Conservation (phyloP, 2,888 invertebrate species). For the Dermolepida albohirtum region DNA sequence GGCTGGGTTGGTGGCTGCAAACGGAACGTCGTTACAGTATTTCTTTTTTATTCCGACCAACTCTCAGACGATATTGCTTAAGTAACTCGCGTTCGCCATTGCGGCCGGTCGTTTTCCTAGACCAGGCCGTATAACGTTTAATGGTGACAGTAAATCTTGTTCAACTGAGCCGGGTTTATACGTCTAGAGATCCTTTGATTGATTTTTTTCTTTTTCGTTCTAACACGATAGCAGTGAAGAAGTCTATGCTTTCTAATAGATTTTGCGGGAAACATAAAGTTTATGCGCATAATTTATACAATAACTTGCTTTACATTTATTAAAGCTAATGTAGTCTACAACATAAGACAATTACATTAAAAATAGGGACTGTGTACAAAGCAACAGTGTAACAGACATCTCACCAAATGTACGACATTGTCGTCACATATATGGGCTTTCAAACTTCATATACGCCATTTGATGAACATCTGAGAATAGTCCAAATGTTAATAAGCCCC, state of each 20-base stretch:
- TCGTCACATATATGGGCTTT: too few relatives aligned
- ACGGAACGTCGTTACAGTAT: slow-evolving; percentile 33
- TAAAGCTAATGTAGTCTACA: too few relatives aligned
- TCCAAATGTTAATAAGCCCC: too few relatives aligned
- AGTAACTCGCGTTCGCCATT: slow-evolving; percentile 29
- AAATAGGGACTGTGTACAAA: too few relatives aligned
- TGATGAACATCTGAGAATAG: too few relatives aligned
- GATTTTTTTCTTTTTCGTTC: slow-evolving; percentile 13
- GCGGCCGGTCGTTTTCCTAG: slow-evolving; percentile 20
- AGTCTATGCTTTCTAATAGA: background rate
- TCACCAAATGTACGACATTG: too few relatives aligned
- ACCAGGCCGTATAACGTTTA: slow-evolving; percentile 29
- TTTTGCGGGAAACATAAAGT: background rate
- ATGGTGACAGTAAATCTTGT: slow-evolving; percentile 32
- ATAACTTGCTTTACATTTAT: too few relatives aligned
- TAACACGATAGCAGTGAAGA: background rate
- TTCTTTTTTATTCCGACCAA: slow-evolving; percentile 27
- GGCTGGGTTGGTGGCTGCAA: slow-evolving; percentile 18
- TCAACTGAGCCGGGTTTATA: slow-evolving; percentile 15
- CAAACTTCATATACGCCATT: too few relatives aligned
- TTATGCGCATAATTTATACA: too few relatives aligned
- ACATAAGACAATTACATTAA: too few relatives aligned
- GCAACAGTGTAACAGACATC: too few relatives aligned
- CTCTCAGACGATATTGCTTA: slow-evolving; percentile 29
- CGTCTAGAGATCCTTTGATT: slow-evolving; percentile 16